A percentile compares a stretch with the other conserved stretches of the same genome.
phyloP scores from a whole-genome alignment of 2,888 invertebrate species.

The Cistogaster globosa region DNA sequence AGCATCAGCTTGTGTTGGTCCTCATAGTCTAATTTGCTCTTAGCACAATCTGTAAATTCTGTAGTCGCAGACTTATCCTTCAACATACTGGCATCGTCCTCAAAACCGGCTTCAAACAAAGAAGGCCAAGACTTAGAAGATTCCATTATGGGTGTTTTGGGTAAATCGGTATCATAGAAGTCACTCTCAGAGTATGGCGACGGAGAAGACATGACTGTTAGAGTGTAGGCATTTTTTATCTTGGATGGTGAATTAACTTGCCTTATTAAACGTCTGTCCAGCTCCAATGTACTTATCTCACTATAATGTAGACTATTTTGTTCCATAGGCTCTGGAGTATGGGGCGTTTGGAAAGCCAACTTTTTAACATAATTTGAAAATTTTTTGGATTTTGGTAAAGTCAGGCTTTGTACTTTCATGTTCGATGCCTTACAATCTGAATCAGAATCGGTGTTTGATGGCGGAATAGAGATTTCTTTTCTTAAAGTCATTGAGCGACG shows the following conservation, averaged over 20 bases:
- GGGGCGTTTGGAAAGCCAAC: slow-evolving; percentile 29
- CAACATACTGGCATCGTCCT: not conserved
- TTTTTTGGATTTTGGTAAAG: slow-evolving; percentile 40
- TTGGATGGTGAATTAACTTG: slow-evolving; percentile 78
- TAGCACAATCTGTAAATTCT: slow-evolving; percentile 33
- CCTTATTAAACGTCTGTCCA: slow-evolving; percentile 32
- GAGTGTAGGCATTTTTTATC: slow-evolving; percentile 79
- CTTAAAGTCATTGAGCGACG: slow-evolving; percentile 78
- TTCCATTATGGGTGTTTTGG: slow-evolving; percentile 61
- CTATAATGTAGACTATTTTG: not conserved
- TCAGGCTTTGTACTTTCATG: not conserved
- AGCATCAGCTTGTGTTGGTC: slow-evolving; percentile 40
- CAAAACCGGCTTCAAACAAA: not conserved
- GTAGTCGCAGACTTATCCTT: slow-evolving; percentile 6
- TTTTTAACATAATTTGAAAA: slow-evolving; percentile 39
- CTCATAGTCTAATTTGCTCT: slow-evolving; percentile 22
- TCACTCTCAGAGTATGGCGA: slow-evolving; percentile 78
- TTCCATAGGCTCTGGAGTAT: not conserved
- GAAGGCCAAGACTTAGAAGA: slow-evolving; percentile 42
- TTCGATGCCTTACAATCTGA: slow-evolving; percentile 73
- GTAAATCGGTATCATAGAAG: slow-evolving; percentile 74
- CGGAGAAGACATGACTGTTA: slow-evolving; percentile 78
- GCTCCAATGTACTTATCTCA: slow-evolving; percentile 10
- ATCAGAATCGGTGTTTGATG: slow-evolving; percentile 79
- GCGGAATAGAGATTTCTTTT: slow-evolving; percentile 78